Evolutionary conservation across 1,140 invertebrate genomes (phyloP).

Genomic region (Lordiphosa clarofinis): DNA sequence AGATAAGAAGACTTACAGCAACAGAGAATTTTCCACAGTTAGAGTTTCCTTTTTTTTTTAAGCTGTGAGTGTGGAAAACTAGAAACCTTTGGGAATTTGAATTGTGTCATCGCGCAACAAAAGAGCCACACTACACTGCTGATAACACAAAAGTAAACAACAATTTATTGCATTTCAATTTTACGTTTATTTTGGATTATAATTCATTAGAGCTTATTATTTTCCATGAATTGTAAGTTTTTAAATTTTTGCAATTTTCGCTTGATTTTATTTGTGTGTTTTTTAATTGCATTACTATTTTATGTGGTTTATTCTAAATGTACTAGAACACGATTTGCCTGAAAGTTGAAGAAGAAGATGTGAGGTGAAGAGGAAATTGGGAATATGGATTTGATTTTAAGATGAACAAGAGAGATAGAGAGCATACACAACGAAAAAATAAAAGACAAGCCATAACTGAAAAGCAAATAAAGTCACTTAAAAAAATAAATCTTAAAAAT

Average conservation of each 20-base stretch:
- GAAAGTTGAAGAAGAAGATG: no score
- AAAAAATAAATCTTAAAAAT: no score
- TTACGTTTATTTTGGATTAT: slow-evolving; percentile 59
- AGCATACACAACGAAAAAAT: no score
- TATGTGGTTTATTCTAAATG: no score
- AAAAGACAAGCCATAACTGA: no score
- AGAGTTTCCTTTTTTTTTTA: slow-evolving; percentile 2
- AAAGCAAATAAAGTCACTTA: no score
- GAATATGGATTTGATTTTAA: no score
- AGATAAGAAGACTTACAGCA: slow-evolving; percentile 53
- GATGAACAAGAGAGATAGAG: no score
- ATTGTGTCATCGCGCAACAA: slow-evolving; percentile 20
- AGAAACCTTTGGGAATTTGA: no score
- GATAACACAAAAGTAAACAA: slow-evolving; percentile 30
- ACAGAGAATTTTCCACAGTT: no score
- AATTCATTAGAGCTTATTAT: slow-evolving; percentile 43
- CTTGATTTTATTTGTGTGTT: slow-evolving; percentile 21
- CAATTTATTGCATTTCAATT: slow-evolving; percentile 18
- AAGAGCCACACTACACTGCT: slow-evolving; percentile 1
- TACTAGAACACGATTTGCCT: no score
- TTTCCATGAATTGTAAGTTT: slow-evolving; percentile 49
- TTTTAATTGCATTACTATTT: slow-evolving; percentile 8
- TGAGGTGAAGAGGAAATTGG: no score
- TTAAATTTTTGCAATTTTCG: slow-evolving; percentile 18
- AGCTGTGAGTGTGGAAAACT: slow-evolving; percentile 4